Evolutionary conservation across 2,888 invertebrate species (phyloP), one percentile per base, ranked within the genome.

Genomic region (Sphecodes monilicornis): DNA sequence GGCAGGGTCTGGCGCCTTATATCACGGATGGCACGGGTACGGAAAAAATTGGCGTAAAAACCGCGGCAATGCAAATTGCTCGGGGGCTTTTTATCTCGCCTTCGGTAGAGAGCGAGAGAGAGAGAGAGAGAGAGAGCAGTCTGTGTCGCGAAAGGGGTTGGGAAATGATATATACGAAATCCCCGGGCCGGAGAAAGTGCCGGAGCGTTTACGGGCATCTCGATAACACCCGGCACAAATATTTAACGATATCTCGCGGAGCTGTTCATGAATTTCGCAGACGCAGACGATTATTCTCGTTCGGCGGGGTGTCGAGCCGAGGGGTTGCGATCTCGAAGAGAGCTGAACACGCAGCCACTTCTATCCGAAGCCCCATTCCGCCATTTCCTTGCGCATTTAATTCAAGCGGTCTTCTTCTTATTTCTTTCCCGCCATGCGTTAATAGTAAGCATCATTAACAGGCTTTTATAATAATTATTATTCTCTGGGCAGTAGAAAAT

Each of bases 251-350:
- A 75, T 79, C 54, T 69, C 77, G 39, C 69, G 46, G n/a, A n/a
- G 41, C 54, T 54, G 73, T 39, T 36, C 85, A 82, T 89, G 86
- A 88, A 88, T 88, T 88, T 88, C 72, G 22, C 82, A 86, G 70
- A 50, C 64, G 60, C 68, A 36, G 57, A 66, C 83, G 82, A 84
- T 88, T 88, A 86, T 88, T 84, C 84, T 77, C 36, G 75, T 73
- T 79, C 78, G 36, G 26, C 26, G 64, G 76, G 66, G 46, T 57
- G 54, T 77, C 75, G 43, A 64, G n/a, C 32, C 69, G 57, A 26
- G 50, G 46, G 64, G 26, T 26, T 8, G 50, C 18, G 39, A 32
- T 64, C 64, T 64, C 64, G 29, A 64, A 18, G 29, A 64, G 64
- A 29, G 32, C 32, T 32, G 13, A 26, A 57, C 57, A 26, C 54